Conservation (phyloP, 2,888 invertebrate genomes). For the Tetragonisca angustula region DNA sequence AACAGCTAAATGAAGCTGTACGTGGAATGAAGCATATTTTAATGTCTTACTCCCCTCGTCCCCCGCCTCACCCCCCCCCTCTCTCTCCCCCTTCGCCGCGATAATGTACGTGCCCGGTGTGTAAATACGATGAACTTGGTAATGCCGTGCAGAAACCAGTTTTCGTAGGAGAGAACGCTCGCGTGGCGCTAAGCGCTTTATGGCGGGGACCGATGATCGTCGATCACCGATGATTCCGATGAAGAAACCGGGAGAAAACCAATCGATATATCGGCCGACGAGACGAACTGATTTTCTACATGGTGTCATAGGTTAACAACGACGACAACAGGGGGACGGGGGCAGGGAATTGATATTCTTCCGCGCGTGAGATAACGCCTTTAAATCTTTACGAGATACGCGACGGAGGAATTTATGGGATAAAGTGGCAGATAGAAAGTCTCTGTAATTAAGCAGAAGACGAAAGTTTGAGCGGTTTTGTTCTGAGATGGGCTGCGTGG, state of each 20-base stretch:
- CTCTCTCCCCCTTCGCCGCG: conserved; percentile 22
- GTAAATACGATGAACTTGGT: conserved; percentile 71
- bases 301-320: background rate
- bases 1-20: conserved; percentile 72
- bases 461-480: background rate
- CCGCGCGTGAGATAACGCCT: background rate
- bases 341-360: background rate
- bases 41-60: conserved; percentile 66
- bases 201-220: conserved; percentile 12
- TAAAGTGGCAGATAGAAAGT: background rate
- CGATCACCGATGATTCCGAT: conserved; percentile 12
- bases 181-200: conserved; percentile 45
- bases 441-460: background rate
- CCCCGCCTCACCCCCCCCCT: too few relatives aligned
- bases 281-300: conserved; percentile 16
- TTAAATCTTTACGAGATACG: too few relatives aligned
- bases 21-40: conserved; percentile 73
- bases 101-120: conserved; percentile 72
- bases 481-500: background rate
- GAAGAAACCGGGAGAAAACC: conserved; percentile 20
- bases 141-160: conserved; percentile 69
- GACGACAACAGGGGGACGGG: background rate
- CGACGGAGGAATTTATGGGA: background rate
- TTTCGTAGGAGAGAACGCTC: conserved; percentile 23
- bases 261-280: background rate